phyloP scores from a whole-genome alignment of 2,113 vertebrate genomes.

The Sebastes fasciatus region DNA sequence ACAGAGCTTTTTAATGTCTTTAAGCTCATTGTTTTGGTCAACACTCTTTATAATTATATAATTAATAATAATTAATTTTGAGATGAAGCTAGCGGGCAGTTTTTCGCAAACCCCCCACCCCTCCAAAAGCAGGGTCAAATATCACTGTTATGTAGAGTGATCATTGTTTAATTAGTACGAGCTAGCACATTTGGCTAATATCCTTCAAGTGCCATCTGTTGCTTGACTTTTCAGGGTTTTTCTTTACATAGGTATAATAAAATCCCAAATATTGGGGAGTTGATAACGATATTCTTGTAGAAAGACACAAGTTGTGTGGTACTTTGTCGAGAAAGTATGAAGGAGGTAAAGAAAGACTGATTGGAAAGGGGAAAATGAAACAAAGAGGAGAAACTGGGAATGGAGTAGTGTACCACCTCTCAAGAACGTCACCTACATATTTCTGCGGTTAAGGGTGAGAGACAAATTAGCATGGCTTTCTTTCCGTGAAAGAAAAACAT shows the following conservation, averaged over 20 bases:
- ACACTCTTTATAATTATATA: not conserved
- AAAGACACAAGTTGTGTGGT: not conserved
- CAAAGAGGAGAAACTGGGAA: not conserved
- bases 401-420: not conserved
- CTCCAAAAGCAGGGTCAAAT: too few species aligned
- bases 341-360: not conserved
- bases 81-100: not conserved
- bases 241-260: not conserved
- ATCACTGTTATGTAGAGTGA: not conserved
- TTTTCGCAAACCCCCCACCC: not conserved
- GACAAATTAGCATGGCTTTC: constrained; percentile 59
- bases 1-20: not conserved
- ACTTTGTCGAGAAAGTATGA: constrained; percentile 18
- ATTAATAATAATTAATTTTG: too few species aligned
- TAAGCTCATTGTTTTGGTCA: not conserved
- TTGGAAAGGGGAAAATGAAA: not conserved
- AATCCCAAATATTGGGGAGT: not conserved
- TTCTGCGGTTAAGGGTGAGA: constrained; percentile 48
- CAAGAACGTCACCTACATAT: constrained; percentile 39
- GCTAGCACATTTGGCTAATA: too few species aligned
- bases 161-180: not conserved
- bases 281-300: not conserved
- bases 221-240: not conserved
- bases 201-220: not conserved
- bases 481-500: constrained; percentile 59